Conservation (phyloP, 35 echinoderm and acorn worm species). For the Stichopus chloronotus region DNA sequence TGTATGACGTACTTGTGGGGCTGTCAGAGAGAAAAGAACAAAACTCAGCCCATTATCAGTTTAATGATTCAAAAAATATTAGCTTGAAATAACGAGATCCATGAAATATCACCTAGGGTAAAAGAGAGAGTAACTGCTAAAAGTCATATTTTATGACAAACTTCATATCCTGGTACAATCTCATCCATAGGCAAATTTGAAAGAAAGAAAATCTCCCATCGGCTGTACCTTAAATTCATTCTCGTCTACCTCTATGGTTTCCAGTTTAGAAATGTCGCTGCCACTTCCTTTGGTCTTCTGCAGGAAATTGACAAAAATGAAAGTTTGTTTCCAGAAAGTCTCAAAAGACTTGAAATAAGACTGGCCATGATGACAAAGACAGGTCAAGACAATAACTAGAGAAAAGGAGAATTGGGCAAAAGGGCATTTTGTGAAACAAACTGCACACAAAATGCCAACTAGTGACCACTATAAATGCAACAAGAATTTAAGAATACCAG, state of each 20-base stretch:
- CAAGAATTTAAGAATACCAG: too few species aligned
- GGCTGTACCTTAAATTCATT: slow-evolving; percentile 76
- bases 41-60: not conserved
- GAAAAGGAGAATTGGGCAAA: too few species aligned
- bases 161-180: not conserved
- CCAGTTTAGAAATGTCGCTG: slow-evolving; percentile 63
- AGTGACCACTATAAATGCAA: too few species aligned
- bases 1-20: slow-evolving; percentile 99
- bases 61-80: not conserved
- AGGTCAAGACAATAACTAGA: too few species aligned
- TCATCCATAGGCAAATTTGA: too few species aligned
- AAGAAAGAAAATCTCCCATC: too few species aligned
- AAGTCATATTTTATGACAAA: not conserved
- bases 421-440: too few species aligned
- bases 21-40: slow-evolving; percentile 45
- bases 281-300: slow-evolving; percentile 74
- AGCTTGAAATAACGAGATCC: not conserved
- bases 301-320: not conserved
- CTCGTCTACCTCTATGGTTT: slow-evolving; percentile 57
- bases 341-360: not conserved
- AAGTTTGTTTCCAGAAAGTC: not conserved
- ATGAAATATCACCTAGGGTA: not conserved
- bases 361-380: not conserved
- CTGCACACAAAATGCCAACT: too few species aligned
- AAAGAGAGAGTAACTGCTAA: not conserved